Evolutionary conservation across 1,140 invertebrate genomes (phyloP).

Genomic region (Calephelis nemesis): DNA sequence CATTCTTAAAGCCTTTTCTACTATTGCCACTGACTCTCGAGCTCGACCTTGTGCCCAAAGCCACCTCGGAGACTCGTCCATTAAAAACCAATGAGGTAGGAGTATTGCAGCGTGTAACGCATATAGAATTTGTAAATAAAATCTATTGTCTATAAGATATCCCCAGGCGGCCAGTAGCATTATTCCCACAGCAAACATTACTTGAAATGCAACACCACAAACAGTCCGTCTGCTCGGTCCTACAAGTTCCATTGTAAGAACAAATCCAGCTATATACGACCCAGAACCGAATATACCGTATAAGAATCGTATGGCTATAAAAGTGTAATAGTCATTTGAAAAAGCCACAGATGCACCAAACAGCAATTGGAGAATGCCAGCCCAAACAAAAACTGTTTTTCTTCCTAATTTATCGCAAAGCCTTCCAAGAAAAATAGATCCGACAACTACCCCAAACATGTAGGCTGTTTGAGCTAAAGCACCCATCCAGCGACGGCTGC

Average conservation of each 20-base stretch:
- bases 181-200: slow-evolving; percentile 89
- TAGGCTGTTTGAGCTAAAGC: slow-evolving; percentile 88
- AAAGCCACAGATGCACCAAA: slow-evolving; percentile 86
- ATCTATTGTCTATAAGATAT: slow-evolving; percentile 86
- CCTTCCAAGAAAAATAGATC: slow-evolving; percentile 88
- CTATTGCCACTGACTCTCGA: slow-evolving; percentile 84
- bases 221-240: slow-evolving; percentile 88
- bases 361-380: slow-evolving; percentile 84
- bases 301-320: slow-evolving; percentile 84
- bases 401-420: slow-evolving; percentile 92
- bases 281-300: slow-evolving; percentile 90
- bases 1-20: slow-evolving; percentile 85
- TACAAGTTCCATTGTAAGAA: slow-evolving; percentile 92
- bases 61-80: slow-evolving; percentile 92
- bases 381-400: slow-evolving; percentile 88
- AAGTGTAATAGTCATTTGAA: slow-evolving; percentile 84
- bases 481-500: slow-evolving; percentile 88
- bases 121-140: slow-evolving; percentile 88
- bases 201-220: slow-evolving; percentile 90
- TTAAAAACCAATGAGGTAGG: slow-evolving; percentile 88
- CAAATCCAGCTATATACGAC: slow-evolving; percentile 89
- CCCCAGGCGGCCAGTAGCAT: slow-evolving; percentile 90
- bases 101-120: slow-evolving; percentile 86
- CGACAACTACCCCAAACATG: slow-evolving; percentile 92
- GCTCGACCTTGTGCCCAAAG: slow-evolving; percentile 87